Evolutionary conservation across 2,888 invertebrate species (phyloP), one percentile per base, ranked within the genome.

Genomic region (Temnothorax unifasciatus): DNA sequence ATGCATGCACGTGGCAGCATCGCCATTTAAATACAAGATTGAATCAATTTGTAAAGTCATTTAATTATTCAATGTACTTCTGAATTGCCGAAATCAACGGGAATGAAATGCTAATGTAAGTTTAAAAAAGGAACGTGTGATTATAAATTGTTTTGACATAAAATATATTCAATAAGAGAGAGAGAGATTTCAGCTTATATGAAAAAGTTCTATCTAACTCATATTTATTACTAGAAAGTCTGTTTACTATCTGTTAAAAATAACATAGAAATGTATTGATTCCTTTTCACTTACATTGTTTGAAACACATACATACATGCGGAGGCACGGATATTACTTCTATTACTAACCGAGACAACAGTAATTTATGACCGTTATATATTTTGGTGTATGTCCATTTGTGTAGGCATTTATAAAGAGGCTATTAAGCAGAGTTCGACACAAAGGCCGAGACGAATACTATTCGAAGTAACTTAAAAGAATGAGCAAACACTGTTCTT

Each of bases 31-130:
- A 71, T 71, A 71, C 38, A 13, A n/a, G 11, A 13, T 50, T 73
- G 59, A 81, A 81, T 59, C 59, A 47, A 59, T 47, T 79, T 61
- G 71, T 79, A 61, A 47, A 71, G 71, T 79, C 73, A 79, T 61
- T 71, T 79, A 68, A 79, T 59, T 52, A 59, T 71, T 47, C 38
- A 34, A 61, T 9, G 11, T 38, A 47, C 21, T 79, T 73, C 18
- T 54, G 57, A 71, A 6, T 71, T 21, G 50, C 18, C 38, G 50
- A 50, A 47, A 59, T 79, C 47, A 38, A 41, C 29, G 29, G 25
- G n/a, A 5, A 54, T 21, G 0, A 73, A 25, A 38, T 15, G 18
- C n/a, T 29, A n/a, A 34, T n/a, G 0, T 21, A 71, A 54, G 8
- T 9, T 52, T 4, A 54, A 25, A 41, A 2, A 18, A 38, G 0